These are phyloP conservation scores for Tyrannus savana DNA, from an alignment of 2,113 vertebrate genomes.

Conservation along the genomic window DNA sequence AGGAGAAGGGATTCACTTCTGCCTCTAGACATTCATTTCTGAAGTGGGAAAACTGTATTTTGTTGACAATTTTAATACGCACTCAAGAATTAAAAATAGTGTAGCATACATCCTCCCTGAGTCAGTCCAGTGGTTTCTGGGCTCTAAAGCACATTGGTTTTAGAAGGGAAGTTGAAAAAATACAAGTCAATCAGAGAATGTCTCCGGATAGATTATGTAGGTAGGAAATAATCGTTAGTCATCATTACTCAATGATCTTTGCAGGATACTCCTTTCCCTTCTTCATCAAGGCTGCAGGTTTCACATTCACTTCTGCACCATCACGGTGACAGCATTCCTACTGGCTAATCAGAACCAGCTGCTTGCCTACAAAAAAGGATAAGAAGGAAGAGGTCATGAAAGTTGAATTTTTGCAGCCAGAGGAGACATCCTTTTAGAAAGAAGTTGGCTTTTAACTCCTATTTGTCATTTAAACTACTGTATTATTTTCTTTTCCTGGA, in stretches of 20 bases:
- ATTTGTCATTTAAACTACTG: not conserved
- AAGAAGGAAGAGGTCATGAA: not conserved
- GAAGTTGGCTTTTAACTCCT: not conserved
- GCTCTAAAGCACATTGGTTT: not conserved
- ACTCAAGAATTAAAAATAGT: not conserved
- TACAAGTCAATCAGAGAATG: not conserved
- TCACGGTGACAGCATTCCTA: rapidly evolving
- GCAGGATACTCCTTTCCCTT: not conserved
- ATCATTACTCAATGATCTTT: not conserved
- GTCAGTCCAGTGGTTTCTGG: not conserved
- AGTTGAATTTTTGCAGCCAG: not conserved
- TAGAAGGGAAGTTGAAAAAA: not conserved
- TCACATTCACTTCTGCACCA: not conserved
- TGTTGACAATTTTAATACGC: not conserved
- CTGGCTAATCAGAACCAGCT: not conserved
- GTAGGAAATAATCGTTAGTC: not conserved
- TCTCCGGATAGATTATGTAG: not conserved
- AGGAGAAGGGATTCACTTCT: not conserved
- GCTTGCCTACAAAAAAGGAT: not conserved
- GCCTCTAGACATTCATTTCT: not conserved
- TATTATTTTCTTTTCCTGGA: not conserved
- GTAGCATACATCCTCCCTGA: not conserved
- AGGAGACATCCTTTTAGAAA: not conserved
- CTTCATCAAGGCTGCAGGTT: not conserved
- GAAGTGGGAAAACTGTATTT: not conserved